Percentiles rank a stretch among this genome's conserved stretches.
phyloP scores from a whole-genome alignment of 2,797 vertebrate species.

The Neosilurus hyrtlii region DNA sequence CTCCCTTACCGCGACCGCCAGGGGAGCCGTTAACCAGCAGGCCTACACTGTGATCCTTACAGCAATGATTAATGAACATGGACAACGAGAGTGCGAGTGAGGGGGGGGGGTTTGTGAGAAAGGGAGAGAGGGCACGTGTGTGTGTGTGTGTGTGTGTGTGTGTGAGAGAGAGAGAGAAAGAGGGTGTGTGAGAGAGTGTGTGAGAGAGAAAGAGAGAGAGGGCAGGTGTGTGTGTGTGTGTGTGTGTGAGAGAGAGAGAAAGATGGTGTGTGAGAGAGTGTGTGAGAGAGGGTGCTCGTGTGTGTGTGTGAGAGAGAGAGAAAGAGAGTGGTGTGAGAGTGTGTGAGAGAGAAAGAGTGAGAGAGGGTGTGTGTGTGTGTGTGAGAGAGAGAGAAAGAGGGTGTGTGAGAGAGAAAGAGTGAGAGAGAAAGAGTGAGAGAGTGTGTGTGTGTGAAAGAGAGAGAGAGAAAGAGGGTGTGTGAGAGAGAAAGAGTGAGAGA shows the following conservation, averaged over 20 bases:
- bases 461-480: too few species aligned
- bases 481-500: conserved; percentile 54
- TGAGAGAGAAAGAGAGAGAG: conserved; percentile 34
- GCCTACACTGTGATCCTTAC: conserved; percentile 64
- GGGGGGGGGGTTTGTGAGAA: conserved; percentile 54
- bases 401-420: not conserved
- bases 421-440: conserved; percentile 48
- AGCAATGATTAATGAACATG: conserved; percentile 66
- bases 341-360: conserved; percentile 39
- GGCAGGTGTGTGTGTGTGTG: too few species aligned
- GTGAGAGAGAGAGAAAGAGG: conserved; percentile 42
- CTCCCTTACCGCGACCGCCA: conserved; percentile 36
- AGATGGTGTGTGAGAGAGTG: not conserved
- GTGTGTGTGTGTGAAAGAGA: conserved; percentile 47
- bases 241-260: conserved; percentile 56
- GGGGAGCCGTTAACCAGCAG: conserved; percentile 62
- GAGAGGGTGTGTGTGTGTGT: conserved; percentile 56
- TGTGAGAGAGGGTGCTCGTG: conserved; percentile 51
- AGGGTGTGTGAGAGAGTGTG: too few species aligned
- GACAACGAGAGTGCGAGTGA: conserved; percentile 57
- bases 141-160: too few species aligned
- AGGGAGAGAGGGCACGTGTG: conserved; percentile 45
- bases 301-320: conserved; percentile 5
- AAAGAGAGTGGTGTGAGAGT: conserved; percentile 58
- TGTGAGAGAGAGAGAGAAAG: conserved; percentile 2